Conservation (phyloP, 2,888 invertebrate species). For the Nomada goodeniana region DNA sequence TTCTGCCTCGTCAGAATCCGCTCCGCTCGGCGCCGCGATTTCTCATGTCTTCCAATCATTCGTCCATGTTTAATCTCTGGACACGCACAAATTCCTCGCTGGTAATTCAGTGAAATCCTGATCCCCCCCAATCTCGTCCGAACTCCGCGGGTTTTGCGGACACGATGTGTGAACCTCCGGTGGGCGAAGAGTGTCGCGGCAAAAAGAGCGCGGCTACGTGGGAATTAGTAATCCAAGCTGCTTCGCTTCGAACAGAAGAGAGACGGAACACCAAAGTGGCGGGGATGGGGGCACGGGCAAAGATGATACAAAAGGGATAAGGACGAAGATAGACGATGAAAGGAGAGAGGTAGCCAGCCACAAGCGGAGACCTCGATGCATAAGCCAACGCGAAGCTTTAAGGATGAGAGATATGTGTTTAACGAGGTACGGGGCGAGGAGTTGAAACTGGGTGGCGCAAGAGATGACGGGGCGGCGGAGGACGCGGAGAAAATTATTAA, state of each 20-base stretch:
- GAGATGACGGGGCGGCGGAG: constrained; percentile 13
- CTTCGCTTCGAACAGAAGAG: not conserved
- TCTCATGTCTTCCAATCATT: not conserved
- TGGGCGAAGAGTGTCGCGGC: constrained; percentile 1
- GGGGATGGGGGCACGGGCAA: not conserved
- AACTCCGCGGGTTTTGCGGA: not conserved
- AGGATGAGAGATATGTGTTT: constrained; percentile 69
- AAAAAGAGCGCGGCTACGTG: constrained; percentile 17
- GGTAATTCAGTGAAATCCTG: constrained; percentile 1
- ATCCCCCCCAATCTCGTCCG: not conserved
- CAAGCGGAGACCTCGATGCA: constrained; percentile 64
- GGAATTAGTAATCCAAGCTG: constrained; percentile 58
- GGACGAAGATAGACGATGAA: constrained; percentile 40
- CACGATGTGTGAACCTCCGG: not conserved
- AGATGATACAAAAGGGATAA: constrained; percentile 4
- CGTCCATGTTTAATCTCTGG: not conserved
- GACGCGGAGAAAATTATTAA: constrained; percentile 80
- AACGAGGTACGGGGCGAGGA: constrained; percentile 66
- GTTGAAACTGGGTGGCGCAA: constrained; percentile 2
- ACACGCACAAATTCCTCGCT: not conserved
- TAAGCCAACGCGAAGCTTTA: constrained; percentile 64
- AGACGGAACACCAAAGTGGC: not conserved
- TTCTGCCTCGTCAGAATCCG: not conserved
- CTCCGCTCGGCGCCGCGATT: not conserved
- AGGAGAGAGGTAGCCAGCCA: constrained; percentile 41